A percentile compares a stretch with the other conserved stretches of the same genome.
These are phyloP conservation scores for Phaethornis superciliosus DNA, from an alignment of 2,113 vertebrate species.

Conservation along the genomic window DNA sequence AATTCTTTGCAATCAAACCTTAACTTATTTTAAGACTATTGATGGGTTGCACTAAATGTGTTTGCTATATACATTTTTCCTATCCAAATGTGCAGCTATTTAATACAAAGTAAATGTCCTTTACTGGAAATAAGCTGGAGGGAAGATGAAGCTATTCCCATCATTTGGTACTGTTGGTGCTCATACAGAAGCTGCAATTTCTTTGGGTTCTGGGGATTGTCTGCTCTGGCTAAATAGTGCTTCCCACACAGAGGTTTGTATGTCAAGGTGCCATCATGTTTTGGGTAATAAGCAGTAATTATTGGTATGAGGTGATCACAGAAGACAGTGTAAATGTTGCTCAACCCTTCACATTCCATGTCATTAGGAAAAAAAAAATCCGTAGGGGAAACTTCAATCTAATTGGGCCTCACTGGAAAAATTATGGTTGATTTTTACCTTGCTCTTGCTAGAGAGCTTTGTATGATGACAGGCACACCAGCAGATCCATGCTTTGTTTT, in stretches of 20 bases:
- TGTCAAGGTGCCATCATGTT: constrained; percentile 1
- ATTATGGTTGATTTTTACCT: background rate
- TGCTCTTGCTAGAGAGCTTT: background rate
- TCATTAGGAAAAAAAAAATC: background rate
- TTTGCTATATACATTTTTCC: background rate
- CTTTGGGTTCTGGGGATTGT: background rate
- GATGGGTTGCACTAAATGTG: constrained; percentile 6
- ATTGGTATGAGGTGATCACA: background rate
- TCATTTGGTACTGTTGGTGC: constrained; percentile 32
- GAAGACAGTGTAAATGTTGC: background rate
- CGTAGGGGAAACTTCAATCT: background rate
- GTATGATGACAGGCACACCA: accelerated
- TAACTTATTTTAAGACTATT: background rate
- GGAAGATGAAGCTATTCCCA: constrained; percentile 3
- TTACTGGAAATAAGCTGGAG: constrained; percentile 38
- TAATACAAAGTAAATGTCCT: constrained; percentile 12
- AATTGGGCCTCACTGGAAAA: background rate
- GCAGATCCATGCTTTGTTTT: background rate
- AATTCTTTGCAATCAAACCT: background rate
- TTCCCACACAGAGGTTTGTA: constrained; percentile 7
- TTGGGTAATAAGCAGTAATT: constrained; percentile 19
- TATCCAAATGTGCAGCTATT: background rate
- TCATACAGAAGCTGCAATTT: background rate
- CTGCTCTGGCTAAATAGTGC: constrained; percentile 31
- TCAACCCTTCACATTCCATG: background rate